phyloP scores from a whole-genome alignment of 2,888 invertebrate species.

The Scaptomyza polygonia region DNA sequence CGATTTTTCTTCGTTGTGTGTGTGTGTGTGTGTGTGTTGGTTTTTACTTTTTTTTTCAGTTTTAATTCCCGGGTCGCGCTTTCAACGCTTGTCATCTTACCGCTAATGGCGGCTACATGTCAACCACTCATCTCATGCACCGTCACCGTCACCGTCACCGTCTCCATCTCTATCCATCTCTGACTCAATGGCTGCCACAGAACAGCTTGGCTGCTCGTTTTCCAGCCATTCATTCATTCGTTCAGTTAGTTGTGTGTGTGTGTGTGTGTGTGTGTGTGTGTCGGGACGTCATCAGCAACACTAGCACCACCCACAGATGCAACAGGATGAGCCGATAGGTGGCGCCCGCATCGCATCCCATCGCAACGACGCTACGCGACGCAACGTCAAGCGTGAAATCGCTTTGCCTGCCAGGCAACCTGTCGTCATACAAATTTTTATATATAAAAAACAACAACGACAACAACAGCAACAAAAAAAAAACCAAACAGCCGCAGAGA shows the following conservation, averaged over 20 bases:
- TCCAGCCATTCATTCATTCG: conserved; percentile 63
- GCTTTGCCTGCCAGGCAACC: conserved; percentile 70
- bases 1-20: background rate
- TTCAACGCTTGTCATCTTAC: conserved; percentile 79
- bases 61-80: conserved; percentile 75
- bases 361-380: too few relatives aligned
- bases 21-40: too few relatives aligned
- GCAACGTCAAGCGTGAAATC: conserved; percentile 74
- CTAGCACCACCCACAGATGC: conserved; percentile 18
- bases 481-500: conserved; percentile 22
- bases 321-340: conserved; percentile 61
- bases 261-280: too few relatives aligned
- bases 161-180: background rate
- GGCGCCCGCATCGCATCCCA: conserved; percentile 58
- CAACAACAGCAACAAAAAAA: too few relatives aligned
- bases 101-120: conserved; percentile 80
- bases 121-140: conserved; percentile 74
- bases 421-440: conserved; percentile 77
- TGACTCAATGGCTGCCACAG: background rate
- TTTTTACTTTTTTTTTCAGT: background rate
- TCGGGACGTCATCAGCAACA: conserved; percentile 39
- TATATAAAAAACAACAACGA: conserved; percentile 49
- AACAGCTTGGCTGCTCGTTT: conserved; percentile 58
- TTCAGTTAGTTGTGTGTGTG: conserved; percentile 49
- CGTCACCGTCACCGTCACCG: conserved; percentile 20